A percentile compares a stretch with the other conserved stretches of the same genome.
These are phyloP conservation scores for Calidris pygmaea DNA, from an alignment of 2,113 vertebrate species.

Conservation along the genomic window DNA sequence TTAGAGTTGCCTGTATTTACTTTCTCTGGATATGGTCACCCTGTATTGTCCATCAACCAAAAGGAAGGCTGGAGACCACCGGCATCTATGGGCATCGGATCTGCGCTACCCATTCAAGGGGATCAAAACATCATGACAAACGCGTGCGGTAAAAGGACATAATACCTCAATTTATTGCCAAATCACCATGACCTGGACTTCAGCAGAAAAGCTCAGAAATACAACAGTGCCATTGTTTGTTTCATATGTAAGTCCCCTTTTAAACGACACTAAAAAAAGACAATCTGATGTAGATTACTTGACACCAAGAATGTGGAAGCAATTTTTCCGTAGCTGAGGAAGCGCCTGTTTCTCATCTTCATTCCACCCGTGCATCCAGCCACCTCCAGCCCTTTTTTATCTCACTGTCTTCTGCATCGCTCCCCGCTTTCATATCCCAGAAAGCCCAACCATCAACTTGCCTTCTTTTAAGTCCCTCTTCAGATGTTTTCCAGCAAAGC, in stretches of 20 bases:
- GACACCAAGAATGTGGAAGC: not conserved
- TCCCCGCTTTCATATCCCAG: not conserved
- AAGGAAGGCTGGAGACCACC: not conserved
- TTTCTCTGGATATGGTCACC: not conserved
- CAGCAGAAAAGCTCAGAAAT: not conserved
- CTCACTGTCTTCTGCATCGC: not conserved
- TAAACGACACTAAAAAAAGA: not conserved
- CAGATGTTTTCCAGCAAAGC: not conserved
- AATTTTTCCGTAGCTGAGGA: not conserved
- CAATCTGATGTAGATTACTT: not conserved
- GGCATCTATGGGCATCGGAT: accelerated
- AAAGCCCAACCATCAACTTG: not conserved
- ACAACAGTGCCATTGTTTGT: accelerated
- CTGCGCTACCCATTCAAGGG: not conserved
- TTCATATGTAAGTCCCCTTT: not conserved
- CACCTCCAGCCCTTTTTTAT: not conserved
- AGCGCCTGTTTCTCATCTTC: not conserved
- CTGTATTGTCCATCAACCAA: not conserved
- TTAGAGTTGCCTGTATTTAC: not conserved
- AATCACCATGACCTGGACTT: not conserved
- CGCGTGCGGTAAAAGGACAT: accelerated
- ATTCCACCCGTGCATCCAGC: not conserved
- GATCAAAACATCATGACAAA: not conserved
- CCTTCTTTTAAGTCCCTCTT: not conserved
- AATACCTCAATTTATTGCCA: not conserved